A percentile compares a stretch with the other conserved stretches of the same genome.
phyloP scores from a whole-genome alignment of 2,797 vertebrate species.

The Mormyrops attenuatus region DNA sequence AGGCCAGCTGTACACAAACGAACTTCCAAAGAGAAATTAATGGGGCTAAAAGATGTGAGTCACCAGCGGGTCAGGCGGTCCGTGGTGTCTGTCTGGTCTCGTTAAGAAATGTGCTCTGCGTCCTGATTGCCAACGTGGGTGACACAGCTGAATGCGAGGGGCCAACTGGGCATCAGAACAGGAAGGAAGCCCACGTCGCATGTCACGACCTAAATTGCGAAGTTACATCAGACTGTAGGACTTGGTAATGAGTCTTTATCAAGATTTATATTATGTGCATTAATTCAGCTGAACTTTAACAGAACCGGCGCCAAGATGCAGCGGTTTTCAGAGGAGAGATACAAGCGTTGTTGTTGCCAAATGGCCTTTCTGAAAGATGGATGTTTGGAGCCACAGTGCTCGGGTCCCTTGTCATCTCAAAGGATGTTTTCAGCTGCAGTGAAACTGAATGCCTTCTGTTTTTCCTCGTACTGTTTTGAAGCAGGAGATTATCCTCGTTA shows the following conservation, averaged over 20 bases:
- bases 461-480: neutral
- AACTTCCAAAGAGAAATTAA: neutral
- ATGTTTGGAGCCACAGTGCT: neutral
- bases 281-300: neutral
- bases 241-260: neutral
- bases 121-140: neutral
- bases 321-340: neutral
- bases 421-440: neutral
- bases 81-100: neutral
- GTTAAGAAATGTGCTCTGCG: neutral
- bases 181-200: neutral
- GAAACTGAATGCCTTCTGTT: neutral
- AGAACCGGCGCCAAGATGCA: neutral
- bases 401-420: neutral
- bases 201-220: neutral
- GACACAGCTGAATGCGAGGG: neutral
- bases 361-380: neutral
- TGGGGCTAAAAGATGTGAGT: neutral
- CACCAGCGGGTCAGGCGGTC: neutral
- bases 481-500: slow-evolving; percentile 1
- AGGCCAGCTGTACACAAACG: neutral
- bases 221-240: neutral
- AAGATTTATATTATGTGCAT: neutral
- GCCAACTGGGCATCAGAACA: neutral
- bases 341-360: neutral